Percentiles rank a stretch among this genome's conserved stretches.
Conservation (phyloP, 1,140 invertebrate species). For the Galleria mellonella region DNA sequence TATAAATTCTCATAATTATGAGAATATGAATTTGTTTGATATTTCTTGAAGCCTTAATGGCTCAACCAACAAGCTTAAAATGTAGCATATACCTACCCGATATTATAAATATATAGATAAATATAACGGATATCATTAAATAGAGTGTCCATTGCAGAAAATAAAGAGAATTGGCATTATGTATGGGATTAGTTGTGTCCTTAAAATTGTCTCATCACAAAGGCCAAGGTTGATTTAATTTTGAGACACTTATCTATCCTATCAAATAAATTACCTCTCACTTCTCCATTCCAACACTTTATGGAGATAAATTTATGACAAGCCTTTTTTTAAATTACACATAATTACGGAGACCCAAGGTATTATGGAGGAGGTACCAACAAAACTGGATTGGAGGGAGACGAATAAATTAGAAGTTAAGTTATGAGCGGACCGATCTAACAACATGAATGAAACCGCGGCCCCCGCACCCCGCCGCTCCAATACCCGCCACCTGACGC, state of each 20-base stretch:
- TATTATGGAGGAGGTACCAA: constrained; percentile 36
- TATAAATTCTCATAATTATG: too few relatives aligned
- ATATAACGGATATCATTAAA: too few relatives aligned
- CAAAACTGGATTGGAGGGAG: constrained; percentile 41
- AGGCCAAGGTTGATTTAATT: too few relatives aligned
- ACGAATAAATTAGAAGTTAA: constrained; percentile 71
- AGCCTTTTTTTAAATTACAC: constrained; percentile 32
- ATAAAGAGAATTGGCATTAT: too few relatives aligned
- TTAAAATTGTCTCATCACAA: too few relatives aligned
- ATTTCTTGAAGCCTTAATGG: too few relatives aligned
- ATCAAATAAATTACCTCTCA: neutral
- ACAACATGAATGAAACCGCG: constrained; percentile 69
- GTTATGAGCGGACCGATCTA: constrained; percentile 68
- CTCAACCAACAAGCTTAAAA: too few relatives aligned
- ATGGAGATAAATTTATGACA: constrained; percentile 18
- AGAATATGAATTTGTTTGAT: too few relatives aligned
- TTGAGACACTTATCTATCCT: neutral
- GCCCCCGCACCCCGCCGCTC: constrained; percentile 23
- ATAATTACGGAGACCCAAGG: constrained; percentile 42
- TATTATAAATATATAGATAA: too few relatives aligned
- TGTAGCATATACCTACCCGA: too few relatives aligned
- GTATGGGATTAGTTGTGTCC: too few relatives aligned
- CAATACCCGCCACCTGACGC: constrained; percentile 10
- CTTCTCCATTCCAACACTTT: neutral
- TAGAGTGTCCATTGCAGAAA: too few relatives aligned